Conservation (phyloP, 2,888 invertebrate genomes). For the Patella ulyssiponensis region DNA sequence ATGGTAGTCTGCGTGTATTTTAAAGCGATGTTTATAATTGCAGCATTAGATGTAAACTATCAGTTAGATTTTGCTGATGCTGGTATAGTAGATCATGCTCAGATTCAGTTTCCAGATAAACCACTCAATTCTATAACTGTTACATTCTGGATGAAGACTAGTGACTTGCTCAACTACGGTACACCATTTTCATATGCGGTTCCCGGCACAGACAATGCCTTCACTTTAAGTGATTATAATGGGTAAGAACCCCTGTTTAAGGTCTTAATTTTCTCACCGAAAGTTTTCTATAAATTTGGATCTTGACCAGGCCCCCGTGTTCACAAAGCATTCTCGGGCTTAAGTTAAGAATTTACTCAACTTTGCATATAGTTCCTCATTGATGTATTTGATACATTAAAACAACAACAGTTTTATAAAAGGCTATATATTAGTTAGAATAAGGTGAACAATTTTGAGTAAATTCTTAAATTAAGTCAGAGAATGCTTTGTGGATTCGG, state of each 20-base stretch:
- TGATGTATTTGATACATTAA: no score
- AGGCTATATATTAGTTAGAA: no score
- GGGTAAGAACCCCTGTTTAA: conserved; percentile 74
- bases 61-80: conserved; percentile 76
- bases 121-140: conserved; percentile 75
- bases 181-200: conserved; percentile 81
- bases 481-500: no score
- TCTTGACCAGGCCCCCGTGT: background rate
- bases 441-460: no score
- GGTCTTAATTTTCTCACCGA: background rate
- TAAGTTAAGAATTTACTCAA: background rate
- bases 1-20: no score
- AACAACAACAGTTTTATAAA: no score
- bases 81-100: conserved; percentile 77
- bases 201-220: conserved; percentile 76
- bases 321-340: no score
- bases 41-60: conserved; percentile 75
- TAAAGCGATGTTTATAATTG: no score
- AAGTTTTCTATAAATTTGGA: background rate
- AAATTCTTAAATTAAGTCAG: no score
- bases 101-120: conserved; percentile 73
- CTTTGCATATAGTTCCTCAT: no score
- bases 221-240: conserved; percentile 81
- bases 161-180: conserved; percentile 79
- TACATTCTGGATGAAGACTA: conserved; percentile 79